Evolutionary conservation across 1,140 invertebrate species (phyloP).

Genomic region (Dolichoris vasculosae): DNA sequence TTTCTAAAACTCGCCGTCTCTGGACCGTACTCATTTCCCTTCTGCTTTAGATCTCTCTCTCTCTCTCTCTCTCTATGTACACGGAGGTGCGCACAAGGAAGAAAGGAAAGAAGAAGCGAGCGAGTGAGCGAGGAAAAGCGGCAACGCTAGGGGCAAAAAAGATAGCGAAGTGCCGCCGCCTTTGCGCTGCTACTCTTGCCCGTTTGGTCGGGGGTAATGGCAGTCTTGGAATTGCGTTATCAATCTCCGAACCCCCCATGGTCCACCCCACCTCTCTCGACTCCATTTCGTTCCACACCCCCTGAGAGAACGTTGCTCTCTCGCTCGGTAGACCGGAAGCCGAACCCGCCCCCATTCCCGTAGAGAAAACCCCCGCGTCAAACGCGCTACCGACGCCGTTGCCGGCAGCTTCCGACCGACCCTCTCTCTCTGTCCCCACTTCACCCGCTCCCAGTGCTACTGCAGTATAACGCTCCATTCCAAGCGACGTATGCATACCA

Average conservation of each 20-base stretch:
- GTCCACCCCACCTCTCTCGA: constrained; percentile 55
- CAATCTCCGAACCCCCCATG: constrained; percentile 72
- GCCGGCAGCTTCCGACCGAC: constrained; percentile 44
- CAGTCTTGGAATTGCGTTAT: constrained; percentile 76
- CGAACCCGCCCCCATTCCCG: constrained; percentile 59
- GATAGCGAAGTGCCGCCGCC: constrained; percentile 69
- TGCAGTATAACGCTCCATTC: constrained; percentile 61
- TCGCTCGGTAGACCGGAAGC: constrained; percentile 41
- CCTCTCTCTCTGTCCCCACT: constrained; percentile 57
- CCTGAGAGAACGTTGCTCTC: constrained; percentile 58
- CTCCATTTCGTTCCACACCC: constrained; percentile 69
- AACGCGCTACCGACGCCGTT: constrained; percentile 66
- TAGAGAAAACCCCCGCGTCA: constrained; percentile 63
- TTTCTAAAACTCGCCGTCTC: constrained; percentile 74
- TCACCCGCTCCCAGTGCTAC: constrained; percentile 29
- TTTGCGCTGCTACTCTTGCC: constrained; percentile 56
- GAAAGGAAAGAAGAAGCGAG: neutral
- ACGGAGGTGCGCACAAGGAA: constrained; percentile 23
- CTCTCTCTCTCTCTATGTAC: neutral
- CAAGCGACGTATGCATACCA: constrained; percentile 63
- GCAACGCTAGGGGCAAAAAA: constrained; percentile 67
- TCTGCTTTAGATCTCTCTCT: neutral
- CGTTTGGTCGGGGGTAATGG: constrained; percentile 70
- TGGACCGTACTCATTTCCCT: constrained; percentile 54
- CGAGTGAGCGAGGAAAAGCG: constrained; percentile 38